Evolutionary conservation across 2,113 vertebrate genomes (phyloP).

Genomic region (Dicaeum eximium): DNA sequence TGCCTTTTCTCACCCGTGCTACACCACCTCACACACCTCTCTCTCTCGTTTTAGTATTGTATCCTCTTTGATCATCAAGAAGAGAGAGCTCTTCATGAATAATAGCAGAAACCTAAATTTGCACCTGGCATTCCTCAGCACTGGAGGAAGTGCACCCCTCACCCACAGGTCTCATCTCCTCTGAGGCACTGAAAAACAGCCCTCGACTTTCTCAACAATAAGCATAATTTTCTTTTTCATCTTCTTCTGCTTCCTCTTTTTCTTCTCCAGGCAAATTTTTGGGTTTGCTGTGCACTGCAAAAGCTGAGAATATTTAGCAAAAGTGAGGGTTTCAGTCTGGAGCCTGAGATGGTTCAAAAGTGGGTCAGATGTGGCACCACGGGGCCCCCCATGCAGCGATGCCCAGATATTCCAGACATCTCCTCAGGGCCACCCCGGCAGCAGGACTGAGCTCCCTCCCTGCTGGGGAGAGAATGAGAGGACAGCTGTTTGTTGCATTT

Average conservation of each 20-base stretch:
- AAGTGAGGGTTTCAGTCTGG: not conserved
- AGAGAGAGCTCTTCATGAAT: not conserved
- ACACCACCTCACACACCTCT: not conserved
- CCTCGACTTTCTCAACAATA: not conserved
- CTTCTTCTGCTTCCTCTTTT: not conserved
- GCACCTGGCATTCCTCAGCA: not conserved
- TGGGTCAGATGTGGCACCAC: not conserved
- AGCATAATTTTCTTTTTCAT: not conserved
- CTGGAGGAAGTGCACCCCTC: not conserved
- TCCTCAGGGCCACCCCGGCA: not conserved
- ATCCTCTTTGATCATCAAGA: not conserved
- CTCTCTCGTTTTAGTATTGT: not conserved
- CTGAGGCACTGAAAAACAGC: not conserved
- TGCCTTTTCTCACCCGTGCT: not conserved
- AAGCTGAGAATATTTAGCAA: not conserved
- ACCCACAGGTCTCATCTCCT: not conserved
- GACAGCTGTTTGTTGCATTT: not conserved
- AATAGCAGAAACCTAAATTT: not conserved
- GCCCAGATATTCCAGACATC: not conserved
- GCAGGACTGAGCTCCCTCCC: not conserved
- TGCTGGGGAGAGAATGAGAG: not conserved
- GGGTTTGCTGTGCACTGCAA: not conserved
- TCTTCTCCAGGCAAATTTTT: not conserved
- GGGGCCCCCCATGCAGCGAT: rapidly evolving
- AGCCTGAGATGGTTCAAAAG: not conserved